Conservation (phyloP, 2,888 invertebrate genomes). For the Drosophila emarginata region DNA sequence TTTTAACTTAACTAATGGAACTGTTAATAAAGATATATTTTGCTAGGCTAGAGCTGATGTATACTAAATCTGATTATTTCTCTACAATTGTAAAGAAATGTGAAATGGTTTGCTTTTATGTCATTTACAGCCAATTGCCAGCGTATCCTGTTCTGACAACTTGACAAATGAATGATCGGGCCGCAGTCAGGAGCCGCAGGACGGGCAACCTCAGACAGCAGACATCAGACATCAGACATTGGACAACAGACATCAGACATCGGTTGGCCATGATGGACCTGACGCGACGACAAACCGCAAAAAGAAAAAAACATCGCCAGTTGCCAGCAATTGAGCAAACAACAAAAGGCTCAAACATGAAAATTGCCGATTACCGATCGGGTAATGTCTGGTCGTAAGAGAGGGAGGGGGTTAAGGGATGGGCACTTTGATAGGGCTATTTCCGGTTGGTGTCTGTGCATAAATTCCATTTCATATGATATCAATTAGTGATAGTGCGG, state of each 20-base stretch:
- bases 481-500: conserved; percentile 77
- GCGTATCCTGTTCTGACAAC: conserved; percentile 52
- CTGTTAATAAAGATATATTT: neutral
- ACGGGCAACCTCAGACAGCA: conserved; percentile 51
- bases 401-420: neutral
- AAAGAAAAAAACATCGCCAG: conserved; percentile 20
- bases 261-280: conserved; percentile 39
- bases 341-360: conserved; percentile 45
- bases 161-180: conserved; percentile 72
- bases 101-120: conserved; percentile 28
- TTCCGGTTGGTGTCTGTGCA: conserved; percentile 58
- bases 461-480: conserved; percentile 74
- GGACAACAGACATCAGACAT: conserved; percentile 10
- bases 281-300: conserved; percentile 72
- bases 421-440: conserved; percentile 10
- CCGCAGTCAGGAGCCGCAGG: conserved; percentile 53
- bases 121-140: conserved; percentile 29
- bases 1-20: neutral
- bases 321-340: conserved; percentile 37
- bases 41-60: neutral
- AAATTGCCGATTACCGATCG: conserved; percentile 66
- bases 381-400: conserved; percentile 7
- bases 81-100: neutral
- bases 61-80: neutral
- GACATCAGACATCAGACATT: conserved; percentile 24